Percentiles rank a stretch among this genome's conserved stretches.
Evolutionary conservation across 2,888 invertebrate genomes (phyloP).

Genomic region (Nymphalis polychloros): DNA sequence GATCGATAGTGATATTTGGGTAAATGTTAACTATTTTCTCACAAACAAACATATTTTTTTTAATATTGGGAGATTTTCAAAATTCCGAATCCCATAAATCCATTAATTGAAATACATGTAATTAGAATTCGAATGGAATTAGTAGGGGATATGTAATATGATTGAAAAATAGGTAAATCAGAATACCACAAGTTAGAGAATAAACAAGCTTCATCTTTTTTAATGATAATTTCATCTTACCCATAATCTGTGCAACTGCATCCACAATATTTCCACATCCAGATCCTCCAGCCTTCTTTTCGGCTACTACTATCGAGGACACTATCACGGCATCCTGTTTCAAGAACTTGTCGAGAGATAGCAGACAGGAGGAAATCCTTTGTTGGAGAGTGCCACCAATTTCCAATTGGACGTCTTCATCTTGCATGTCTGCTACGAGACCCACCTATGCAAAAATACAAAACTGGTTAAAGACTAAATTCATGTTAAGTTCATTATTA

Average conservation of each 20-base stretch:
- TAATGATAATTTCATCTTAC: conserved; percentile 50
- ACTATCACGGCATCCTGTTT: conserved; percentile 86
- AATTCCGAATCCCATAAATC: too few species aligned
- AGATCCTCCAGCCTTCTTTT: conserved; percentile 85
- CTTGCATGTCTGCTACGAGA: conserved; percentile 88
- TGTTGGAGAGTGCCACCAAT: conserved; percentile 93
- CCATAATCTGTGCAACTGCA: conserved; percentile 86
- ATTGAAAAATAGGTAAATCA: too few species aligned
- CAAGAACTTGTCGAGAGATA: conserved; percentile 87
- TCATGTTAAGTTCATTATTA: too few species aligned
- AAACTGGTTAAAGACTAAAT: background rate
- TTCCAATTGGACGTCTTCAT: conserved; percentile 85
- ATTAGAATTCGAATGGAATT: too few species aligned
- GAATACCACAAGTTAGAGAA: too few species aligned
- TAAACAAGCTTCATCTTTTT: too few species aligned
- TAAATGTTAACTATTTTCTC: background rate
- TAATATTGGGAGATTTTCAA: too few species aligned
- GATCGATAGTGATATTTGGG: background rate
- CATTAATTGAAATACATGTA: too few species aligned
- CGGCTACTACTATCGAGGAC: conserved; percentile 92
- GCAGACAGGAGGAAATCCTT: conserved; percentile 90
- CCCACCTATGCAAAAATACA: conserved; percentile 79
- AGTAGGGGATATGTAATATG: too few species aligned
- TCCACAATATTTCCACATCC: conserved; percentile 86
- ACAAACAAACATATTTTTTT: too few species aligned